Base-by-base conservation (phyloP, 2,113 vertebrate genomes). In the Oceanodroma tethys region DNA sequence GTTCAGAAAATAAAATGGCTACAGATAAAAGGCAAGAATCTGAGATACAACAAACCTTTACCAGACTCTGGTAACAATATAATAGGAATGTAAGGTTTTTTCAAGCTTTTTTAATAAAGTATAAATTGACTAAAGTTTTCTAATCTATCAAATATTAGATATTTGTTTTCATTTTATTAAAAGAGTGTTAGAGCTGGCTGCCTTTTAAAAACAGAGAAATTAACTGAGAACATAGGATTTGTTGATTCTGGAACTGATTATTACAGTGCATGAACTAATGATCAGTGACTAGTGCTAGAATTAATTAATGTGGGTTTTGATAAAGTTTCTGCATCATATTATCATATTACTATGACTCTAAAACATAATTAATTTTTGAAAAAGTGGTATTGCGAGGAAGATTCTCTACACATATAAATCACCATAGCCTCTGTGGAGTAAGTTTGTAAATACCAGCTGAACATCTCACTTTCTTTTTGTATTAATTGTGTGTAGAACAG, bases 231-330 rank as follows among this genome's bases (percentile, higher is more conserved):
- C 76, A 73, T n/a, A 81, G 42, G 17, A 84, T 95, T 86, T 90
- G 40, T 95, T 90, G 71, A 84, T 96, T 91, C 56, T 75, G 52
- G 11, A 92, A 50, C 62, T 66, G 36, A 91, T 92, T 95, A 88
- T 91, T 88, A 62, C 15, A 63, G 26, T 45, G 8, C 68, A 75
- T 90, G 52, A 93, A 93, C 38, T 88, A 86, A 88, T 92, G 59
- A 87, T 88, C 20, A 63, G 36, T 92, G 73, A 86, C 66, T 94
- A 90, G 48, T 55, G 48, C 43, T 85, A 88, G 60, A 95, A 88
- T 89, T 85, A 92, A 95, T 91, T 93, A 92, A 94, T 80, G 81
- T 5, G 9, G 3, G 2, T 94, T 96, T 86, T 94, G 60, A 94
- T 81, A 81, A 71, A 79, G 26, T 59, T 81, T 90, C 25, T 93